Evolutionary conservation across 2,113 vertebrate genomes (phyloP).

Genomic region (Hyperoodon ampullatus): DNA sequence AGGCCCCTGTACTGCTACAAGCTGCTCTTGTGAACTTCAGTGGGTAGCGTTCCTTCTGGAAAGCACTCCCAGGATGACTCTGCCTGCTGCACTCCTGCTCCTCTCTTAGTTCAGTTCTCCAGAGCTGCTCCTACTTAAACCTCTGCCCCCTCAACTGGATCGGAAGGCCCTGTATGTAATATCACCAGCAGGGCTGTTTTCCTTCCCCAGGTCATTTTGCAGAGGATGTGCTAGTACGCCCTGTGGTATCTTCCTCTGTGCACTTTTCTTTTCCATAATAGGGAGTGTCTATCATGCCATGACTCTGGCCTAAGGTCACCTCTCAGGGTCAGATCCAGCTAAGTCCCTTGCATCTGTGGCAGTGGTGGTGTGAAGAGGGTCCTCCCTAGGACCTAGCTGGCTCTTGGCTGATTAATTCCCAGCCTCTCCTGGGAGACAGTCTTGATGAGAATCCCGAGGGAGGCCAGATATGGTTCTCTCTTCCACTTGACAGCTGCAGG

Average conservation of each 20-base stretch:
- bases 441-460: not conserved
- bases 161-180: not conserved
- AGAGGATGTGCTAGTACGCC: not conserved
- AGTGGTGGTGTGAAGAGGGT: not conserved
- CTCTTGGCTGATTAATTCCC: slow-evolving; percentile 45
- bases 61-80: not conserved
- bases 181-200: not conserved
- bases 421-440: not conserved
- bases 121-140: slow-evolving; percentile 17
- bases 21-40: not conserved
- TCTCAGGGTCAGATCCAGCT: slow-evolving; percentile 11
- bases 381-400: not conserved
- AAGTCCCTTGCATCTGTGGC: not conserved
- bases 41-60: not conserved
- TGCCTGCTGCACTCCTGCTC: not conserved
- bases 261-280: not conserved
- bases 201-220: not conserved
- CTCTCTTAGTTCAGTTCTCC: not conserved
- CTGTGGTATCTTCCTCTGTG: slow-evolving; percentile 13
- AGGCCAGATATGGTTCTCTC: slow-evolving; percentile 16
- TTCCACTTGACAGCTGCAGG: not conserved
- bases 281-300: not conserved
- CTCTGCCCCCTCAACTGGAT: not conserved
- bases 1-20: not conserved
- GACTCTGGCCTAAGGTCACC: not conserved